Percentiles rank a stretch among this genome's conserved stretches.
Conservation (phyloP, 2,113 vertebrate species). For the Cochlearius cochlearius region DNA sequence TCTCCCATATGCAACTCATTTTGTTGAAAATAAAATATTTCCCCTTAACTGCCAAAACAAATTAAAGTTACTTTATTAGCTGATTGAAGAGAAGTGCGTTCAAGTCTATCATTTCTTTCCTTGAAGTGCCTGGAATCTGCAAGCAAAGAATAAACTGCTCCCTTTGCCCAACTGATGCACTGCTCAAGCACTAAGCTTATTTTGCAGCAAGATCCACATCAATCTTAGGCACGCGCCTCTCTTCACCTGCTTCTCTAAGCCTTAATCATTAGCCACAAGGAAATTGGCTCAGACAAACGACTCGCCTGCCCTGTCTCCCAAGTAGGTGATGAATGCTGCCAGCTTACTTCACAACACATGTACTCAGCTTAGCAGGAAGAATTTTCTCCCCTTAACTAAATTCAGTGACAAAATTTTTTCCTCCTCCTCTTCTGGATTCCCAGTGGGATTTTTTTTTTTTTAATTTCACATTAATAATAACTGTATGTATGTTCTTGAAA, state of each 20-base stretch:
- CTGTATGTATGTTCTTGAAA: neutral
- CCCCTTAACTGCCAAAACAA: neutral
- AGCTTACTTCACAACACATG: too few species aligned
- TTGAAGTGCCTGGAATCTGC: neutral
- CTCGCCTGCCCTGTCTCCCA: neutral
- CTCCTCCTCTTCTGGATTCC: neutral
- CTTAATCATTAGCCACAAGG: neutral
- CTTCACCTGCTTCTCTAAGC: neutral
- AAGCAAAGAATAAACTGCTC: neutral
- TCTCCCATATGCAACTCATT: neutral
- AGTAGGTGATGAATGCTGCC: neutral
- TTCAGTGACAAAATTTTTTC: neutral
- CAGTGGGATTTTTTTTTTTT: neutral
- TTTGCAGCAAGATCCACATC: neutral
- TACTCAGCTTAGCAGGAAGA: neutral
- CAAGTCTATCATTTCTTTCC: neutral
- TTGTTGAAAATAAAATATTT: slow-evolving; percentile 20
- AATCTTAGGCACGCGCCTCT: neutral
- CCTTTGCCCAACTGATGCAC: neutral
- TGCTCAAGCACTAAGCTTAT: neutral
- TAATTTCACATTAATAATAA: neutral
- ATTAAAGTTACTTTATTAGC: neutral
- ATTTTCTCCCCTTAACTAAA: neutral
- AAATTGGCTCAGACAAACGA: neutral
- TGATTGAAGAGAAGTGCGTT: neutral